Percentiles rank a stretch among this genome's conserved stretches.
These are phyloP conservation scores for Drosophila carrolli DNA, from an alignment of 1,140 invertebrate species.

Conservation along the genomic window DNA sequence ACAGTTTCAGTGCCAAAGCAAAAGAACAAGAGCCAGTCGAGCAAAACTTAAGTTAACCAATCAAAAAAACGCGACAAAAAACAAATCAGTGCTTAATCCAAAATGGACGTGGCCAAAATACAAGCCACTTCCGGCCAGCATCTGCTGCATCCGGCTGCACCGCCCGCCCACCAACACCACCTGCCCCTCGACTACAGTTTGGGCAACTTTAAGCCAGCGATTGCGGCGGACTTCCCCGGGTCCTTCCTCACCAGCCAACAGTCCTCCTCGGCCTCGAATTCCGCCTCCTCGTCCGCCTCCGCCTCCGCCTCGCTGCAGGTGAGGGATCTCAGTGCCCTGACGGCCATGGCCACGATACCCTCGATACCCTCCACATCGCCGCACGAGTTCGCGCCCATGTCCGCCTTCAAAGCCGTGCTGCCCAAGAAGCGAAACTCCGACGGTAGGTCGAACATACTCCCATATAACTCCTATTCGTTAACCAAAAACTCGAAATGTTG, in stretches of 20 bases:
- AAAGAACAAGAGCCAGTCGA: slow-evolving; percentile 23
- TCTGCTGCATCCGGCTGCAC: slow-evolving; percentile 60
- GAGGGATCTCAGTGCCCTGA: slow-evolving; percentile 74
- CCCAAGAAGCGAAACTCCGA: slow-evolving; percentile 80
- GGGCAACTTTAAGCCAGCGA: slow-evolving; percentile 81
- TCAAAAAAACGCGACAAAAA: slow-evolving; percentile 12
- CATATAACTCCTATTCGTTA: too few species aligned
- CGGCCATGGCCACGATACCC: slow-evolving; percentile 77
- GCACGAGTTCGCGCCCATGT: slow-evolving; percentile 79
- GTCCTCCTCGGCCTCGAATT: slow-evolving; percentile 47
- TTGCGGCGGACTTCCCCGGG: slow-evolving; percentile 76
- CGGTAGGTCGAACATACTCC: slow-evolving; percentile 61
- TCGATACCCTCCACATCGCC: slow-evolving; percentile 59
- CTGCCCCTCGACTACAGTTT: slow-evolving; percentile 80
- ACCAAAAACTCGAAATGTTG: too few species aligned
- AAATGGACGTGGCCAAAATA: slow-evolving; percentile 78
- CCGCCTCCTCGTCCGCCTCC: slow-evolving; percentile 42
- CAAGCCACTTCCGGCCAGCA: slow-evolving; percentile 66
- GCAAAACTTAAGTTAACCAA: slow-evolving; percentile 18
- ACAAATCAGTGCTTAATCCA: slow-evolving; percentile 14
- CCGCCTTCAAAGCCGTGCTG: slow-evolving; percentile 80
- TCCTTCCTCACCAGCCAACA: slow-evolving; percentile 66
- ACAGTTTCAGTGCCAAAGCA: slow-evolving; percentile 36
- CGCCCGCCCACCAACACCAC: slow-evolving; percentile 70
- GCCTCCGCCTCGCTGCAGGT: slow-evolving; percentile 61